Evolutionary conservation across 2,888 invertebrate species (phyloP).

Genomic region (Dasysyrphus tricinctus): DNA sequence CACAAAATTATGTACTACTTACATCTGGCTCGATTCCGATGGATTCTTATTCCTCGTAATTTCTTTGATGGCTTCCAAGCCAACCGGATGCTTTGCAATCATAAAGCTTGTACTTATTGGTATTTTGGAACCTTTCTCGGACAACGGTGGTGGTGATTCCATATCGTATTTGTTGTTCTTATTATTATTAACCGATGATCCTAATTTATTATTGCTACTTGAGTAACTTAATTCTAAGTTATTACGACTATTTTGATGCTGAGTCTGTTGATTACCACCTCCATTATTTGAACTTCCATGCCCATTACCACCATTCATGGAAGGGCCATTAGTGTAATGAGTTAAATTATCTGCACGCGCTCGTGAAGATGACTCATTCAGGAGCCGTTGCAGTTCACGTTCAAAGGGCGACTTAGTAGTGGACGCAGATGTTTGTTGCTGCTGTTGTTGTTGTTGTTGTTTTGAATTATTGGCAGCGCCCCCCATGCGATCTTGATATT

Average conservation of each 20-base stretch:
- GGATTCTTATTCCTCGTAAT: slow-evolving; percentile 87
- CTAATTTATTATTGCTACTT: slow-evolving; percentile 81
- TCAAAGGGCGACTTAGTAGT: slow-evolving; percentile 88
- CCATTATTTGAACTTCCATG: slow-evolving; percentile 76
- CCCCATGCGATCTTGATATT: slow-evolving; percentile 84
- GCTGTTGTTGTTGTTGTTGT: slow-evolving; percentile 77
- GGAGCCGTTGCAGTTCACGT: slow-evolving; percentile 90
- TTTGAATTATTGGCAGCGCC: slow-evolving; percentile 65
- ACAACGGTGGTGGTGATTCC: slow-evolving; percentile 77
- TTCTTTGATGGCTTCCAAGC: slow-evolving; percentile 91
- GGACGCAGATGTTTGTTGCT: slow-evolving; percentile 79
- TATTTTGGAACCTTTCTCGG: slow-evolving; percentile 79
- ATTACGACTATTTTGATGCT: slow-evolving; percentile 79
- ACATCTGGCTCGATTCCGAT: slow-evolving; percentile 83
- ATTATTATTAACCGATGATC: slow-evolving; percentile 81
- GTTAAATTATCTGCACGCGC: slow-evolving; percentile 78
- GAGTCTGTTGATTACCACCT: slow-evolving; percentile 55
- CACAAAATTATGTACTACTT: slow-evolving; percentile 75
- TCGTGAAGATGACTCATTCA: slow-evolving; percentile 86
- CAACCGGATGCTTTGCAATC: slow-evolving; percentile 87
- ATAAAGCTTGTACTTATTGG: slow-evolving; percentile 82
- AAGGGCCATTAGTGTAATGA: slow-evolving; percentile 75
- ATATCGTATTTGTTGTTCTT: slow-evolving; percentile 81
- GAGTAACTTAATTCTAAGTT: slow-evolving; percentile 81
- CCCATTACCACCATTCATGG: slow-evolving; percentile 74